Conservation (phyloP, 2,113 vertebrate genomes). For the Rhadina sibilatrix region DNA sequence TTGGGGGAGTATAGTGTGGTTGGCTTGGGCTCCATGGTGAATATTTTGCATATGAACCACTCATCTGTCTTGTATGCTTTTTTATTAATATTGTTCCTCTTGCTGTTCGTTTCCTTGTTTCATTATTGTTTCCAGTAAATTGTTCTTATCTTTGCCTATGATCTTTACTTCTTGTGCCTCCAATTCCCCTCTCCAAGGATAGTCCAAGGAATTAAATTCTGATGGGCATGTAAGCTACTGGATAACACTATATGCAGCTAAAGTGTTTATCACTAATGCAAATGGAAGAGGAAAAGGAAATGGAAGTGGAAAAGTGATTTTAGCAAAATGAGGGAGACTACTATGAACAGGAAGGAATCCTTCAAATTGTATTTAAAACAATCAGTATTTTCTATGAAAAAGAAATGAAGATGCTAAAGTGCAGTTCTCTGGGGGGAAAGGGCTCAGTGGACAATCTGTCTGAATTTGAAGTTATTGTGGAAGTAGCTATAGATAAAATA, state of each 20-base stretch:
- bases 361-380: background rate
- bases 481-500: background rate
- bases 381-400: background rate
- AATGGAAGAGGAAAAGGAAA: background rate
- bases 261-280: background rate
- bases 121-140: background rate
- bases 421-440: background rate
- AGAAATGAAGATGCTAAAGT: background rate
- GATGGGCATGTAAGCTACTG: background rate
- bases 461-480: background rate
- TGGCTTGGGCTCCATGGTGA: accelerated
- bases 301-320: background rate
- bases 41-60: background rate
- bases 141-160: background rate
- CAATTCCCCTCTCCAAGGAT: background rate
- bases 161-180: background rate
- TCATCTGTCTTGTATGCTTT: background rate
- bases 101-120: background rate
- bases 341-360: background rate
- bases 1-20: background rate
- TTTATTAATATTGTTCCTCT: background rate
- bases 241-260: background rate
- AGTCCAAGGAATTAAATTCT: background rate
- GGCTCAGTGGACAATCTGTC: background rate
- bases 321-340: background rate